A percentile compares a stretch with the other conserved stretches of the same genome.
Conservation (phyloP, 2,113 vertebrate genomes). For the Nothobranchius kuhntae region DNA sequence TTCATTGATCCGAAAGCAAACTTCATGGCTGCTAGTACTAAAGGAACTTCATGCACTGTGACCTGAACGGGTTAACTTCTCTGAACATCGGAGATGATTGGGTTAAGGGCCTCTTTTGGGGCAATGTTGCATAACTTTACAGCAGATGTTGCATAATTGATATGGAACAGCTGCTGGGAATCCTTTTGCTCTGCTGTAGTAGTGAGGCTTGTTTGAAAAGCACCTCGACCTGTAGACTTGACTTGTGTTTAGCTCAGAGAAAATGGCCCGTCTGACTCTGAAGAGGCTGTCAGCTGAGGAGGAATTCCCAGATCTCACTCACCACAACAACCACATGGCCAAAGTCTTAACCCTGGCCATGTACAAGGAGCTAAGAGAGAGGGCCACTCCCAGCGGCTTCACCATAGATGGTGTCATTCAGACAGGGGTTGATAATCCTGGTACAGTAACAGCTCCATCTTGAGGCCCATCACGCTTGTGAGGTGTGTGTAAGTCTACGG, state of each 20-base stretch:
- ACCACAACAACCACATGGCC: conserved; percentile 84
- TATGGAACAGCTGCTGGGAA: too few species aligned
- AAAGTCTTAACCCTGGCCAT: conserved; percentile 79
- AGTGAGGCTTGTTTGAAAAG: too few species aligned
- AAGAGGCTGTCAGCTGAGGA: conserved; percentile 76
- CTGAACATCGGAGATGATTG: too few species aligned
- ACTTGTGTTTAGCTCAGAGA: conserved; percentile 71
- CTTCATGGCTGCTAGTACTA: too few species aligned
- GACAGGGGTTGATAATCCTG: conserved; percentile 87
- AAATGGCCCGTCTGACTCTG: conserved; percentile 75
- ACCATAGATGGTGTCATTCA: conserved; percentile 84
- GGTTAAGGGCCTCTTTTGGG: too few species aligned
- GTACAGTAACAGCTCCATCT: conserved; percentile 71
- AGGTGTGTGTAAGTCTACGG: conserved; percentile 14
- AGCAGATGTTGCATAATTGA: too few species aligned
- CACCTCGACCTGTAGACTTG: conserved; percentile 13
- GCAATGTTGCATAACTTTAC: too few species aligned
- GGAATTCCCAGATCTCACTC: conserved; percentile 79
- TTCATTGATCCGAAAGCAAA: too few species aligned
- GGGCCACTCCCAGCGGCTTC: conserved; percentile 79
- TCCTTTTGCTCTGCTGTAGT: too few species aligned
- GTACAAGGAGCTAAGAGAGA: conserved; percentile 74
- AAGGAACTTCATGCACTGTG: too few species aligned
- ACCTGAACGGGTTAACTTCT: too few species aligned
- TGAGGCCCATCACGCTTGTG: conserved; percentile 7